Percentiles rank a stretch among this genome's conserved stretches.
Evolutionary conservation across 30 jellyfish, hydroid and myxozoan species (phyloP).

Genomic region (Hydractinia echinata): DNA sequence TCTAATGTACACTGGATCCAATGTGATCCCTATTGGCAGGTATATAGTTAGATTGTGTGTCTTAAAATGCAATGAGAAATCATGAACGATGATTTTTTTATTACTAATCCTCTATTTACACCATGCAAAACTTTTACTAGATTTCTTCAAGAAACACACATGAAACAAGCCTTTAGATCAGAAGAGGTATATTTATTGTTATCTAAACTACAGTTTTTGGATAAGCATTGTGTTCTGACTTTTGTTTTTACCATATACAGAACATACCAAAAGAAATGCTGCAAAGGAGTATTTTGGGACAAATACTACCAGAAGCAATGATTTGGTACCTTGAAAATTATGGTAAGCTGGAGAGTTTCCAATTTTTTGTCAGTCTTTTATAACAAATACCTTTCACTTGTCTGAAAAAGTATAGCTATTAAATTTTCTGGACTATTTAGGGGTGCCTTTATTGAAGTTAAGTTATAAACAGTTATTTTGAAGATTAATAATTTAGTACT

Average conservation of each 20-base stretch:
- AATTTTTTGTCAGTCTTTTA: too few relatives aligned
- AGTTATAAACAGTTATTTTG: too few relatives aligned
- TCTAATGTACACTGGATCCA: conserved; percentile 98
- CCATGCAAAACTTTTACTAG: conserved; percentile 14
- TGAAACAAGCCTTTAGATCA: conserved; percentile 80
- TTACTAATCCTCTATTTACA: not conserved
- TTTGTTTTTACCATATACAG: conserved; percentile 8
- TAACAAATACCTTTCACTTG: too few relatives aligned
- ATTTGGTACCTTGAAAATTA: conserved; percentile 83
- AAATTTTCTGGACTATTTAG: too few relatives aligned
- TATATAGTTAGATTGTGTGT: conserved; percentile 15
- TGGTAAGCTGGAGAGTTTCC: conserved; percentile 41
- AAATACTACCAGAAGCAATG: conserved; percentile 92
- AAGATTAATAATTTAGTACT: too few relatives aligned
- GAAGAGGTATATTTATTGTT: conserved; percentile 55
- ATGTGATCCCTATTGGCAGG: conserved; percentile 93
- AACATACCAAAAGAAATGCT: conserved; percentile 55
- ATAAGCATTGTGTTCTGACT: not conserved
- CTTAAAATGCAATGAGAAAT: not conserved
- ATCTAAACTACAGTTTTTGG: too few relatives aligned
- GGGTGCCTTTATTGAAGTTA: too few relatives aligned
- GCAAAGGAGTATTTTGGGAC: conserved; percentile 83
- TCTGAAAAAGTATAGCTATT: too few relatives aligned
- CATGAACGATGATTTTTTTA: too few relatives aligned
- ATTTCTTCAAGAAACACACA: conserved; percentile 75